phyloP scores from a whole-genome alignment of 2,113 vertebrate species.

The Alethe castanea region DNA sequence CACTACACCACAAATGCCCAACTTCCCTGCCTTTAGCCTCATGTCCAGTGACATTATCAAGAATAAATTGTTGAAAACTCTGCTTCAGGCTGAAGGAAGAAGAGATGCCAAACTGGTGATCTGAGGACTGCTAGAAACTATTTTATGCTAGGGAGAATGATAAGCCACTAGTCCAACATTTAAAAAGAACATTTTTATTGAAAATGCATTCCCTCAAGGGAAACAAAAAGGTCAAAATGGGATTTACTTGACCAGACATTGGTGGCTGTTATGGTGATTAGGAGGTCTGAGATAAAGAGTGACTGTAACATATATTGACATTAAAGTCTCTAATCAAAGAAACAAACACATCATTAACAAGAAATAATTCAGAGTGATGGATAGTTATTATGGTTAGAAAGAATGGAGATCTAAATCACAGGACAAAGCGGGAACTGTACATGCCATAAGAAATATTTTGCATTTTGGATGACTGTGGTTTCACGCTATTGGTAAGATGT shows the following conservation, averaged over 20 bases:
- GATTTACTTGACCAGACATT: conserved; percentile 31
- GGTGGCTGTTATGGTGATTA: neutral
- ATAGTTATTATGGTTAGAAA: neutral
- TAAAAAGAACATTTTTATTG: neutral
- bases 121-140: neutral
- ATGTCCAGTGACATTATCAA: neutral
- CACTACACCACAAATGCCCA: neutral
- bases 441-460: neutral
- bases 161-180: neutral
- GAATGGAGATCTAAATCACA: neutral
- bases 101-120: neutral
- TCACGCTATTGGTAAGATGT: neutral
- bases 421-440: neutral
- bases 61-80: neutral
- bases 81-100: neutral
- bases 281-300: neutral
- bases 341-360: conserved; percentile 26
- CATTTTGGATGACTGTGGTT: neutral
- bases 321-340: conserved; percentile 21
- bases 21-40: neutral
- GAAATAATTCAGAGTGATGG: neutral
- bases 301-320: neutral
- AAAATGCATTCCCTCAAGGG: neutral
- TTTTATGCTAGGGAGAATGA: neutral
- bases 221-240: neutral